Percentiles rank a stretch among this genome's conserved stretches.
Conservation (phyloP, 1,140 invertebrate species). For the Zaprionus ornatus region DNA sequence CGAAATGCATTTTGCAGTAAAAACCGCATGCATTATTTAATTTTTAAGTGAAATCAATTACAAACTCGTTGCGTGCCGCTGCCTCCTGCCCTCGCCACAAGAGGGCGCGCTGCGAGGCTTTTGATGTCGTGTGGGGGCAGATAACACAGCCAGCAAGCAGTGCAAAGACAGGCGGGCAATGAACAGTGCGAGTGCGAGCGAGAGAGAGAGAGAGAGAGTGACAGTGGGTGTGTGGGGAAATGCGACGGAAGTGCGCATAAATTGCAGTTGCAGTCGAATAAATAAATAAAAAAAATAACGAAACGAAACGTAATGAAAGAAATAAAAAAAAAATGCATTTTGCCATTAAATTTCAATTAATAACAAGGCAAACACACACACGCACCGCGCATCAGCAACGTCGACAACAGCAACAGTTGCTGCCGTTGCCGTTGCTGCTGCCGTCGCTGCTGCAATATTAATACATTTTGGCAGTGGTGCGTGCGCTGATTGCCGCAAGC, state of each 20-base stretch:
- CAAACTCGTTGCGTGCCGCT: conserved; percentile 58
- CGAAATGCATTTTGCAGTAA: conserved; percentile 79
- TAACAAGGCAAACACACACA: conserved; percentile 77
- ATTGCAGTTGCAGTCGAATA: conserved; percentile 77
- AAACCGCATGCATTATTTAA: conserved; percentile 83
- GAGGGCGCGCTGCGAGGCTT: conserved; percentile 41
- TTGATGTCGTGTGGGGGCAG: conserved; percentile 68
- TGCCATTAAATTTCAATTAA: conserved; percentile 83
- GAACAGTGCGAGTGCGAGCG: background rate
- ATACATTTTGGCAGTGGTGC: conserved; percentile 76
- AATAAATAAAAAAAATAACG: conserved; percentile 67
- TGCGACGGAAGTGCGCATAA: conserved; percentile 77
- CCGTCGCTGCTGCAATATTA: conserved; percentile 65
- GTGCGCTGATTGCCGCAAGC: conserved; percentile 80
- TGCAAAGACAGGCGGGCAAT: background rate
- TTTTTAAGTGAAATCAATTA: conserved; percentile 83
- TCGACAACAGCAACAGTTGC: background rate
- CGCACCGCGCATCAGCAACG: conserved; percentile 43
- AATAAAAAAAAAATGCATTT: conserved; percentile 55
- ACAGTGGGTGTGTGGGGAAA: conserved; percentile 16
- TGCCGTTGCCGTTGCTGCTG: conserved; percentile 27
- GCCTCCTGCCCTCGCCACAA: background rate
- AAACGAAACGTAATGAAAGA: background rate
- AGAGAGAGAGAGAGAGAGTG: conserved; percentile 1
- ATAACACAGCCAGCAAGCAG: conserved; percentile 38